phyloP scores from a whole-genome alignment of 2,888 invertebrate genomes.

The Aleiodes alternator region DNA sequence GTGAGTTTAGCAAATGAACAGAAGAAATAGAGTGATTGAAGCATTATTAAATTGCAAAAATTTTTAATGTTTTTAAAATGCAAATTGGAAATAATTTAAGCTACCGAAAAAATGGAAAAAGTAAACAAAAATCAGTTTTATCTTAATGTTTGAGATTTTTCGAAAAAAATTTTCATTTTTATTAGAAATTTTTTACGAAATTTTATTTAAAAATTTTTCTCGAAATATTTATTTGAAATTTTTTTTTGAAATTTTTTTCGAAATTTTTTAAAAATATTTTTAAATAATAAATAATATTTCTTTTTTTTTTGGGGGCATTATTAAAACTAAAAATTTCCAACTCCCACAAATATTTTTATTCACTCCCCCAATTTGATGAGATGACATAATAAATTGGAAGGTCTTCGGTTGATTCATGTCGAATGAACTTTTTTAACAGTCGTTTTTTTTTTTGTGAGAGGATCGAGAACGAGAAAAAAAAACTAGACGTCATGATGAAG shows the following conservation, averaged over 20 bases:
- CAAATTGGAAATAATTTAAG: no score
- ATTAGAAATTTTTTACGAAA: no score
- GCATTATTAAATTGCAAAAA: background rate
- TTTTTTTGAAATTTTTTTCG: no score
- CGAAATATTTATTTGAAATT: no score
- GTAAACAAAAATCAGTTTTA: no score
- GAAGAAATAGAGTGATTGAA: conserved; percentile 14
- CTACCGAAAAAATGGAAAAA: no score
- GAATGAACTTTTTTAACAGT: background rate
- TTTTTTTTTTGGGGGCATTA: conserved; percentile 44
- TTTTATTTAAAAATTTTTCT: no score
- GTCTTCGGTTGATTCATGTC: background rate
- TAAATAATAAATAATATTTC: background rate
- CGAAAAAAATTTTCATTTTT: no score
- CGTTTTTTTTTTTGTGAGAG: background rate
- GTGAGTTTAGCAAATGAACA: conserved; percentile 60
- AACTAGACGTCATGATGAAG: conserved; percentile 19
- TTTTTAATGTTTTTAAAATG: background rate
- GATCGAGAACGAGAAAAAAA: background rate
- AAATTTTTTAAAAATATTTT: background rate
- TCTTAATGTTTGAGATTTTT: no score
- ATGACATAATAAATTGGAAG: conserved; percentile 26
- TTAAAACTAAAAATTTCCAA: conserved; percentile 42
- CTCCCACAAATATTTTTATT: background rate
- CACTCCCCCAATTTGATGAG: background rate